Evolutionary conservation across 2,888 invertebrate genomes (phyloP), one percentile per base, ranked within the genome.

Genomic region (Bombylius major): DNA sequence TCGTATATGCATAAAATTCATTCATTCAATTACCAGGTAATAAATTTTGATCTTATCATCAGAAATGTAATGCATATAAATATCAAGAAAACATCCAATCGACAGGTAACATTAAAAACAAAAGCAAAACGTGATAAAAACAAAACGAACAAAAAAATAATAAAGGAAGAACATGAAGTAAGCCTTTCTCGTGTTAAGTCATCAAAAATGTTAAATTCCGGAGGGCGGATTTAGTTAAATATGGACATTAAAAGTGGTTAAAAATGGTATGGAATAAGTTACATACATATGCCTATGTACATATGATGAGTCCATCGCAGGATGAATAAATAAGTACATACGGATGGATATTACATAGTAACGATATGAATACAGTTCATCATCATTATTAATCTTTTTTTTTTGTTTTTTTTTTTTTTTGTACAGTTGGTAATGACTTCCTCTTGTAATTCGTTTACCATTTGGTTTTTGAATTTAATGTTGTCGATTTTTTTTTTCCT

Each of bases 1-100:
- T n/a, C n/a, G n/a, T n/a, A 23, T 23, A 23, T 23, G 23, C 23
- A 23, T 23, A 3, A 42, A 36, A 9, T 42, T 11, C 39, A 42
- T 42, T 11, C 39, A 42, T 55, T 55, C 55, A 55, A 55, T 55
- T 55, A 55, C 51, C 51, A 55, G 55, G 47, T 51, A 47, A 47
- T 55, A 55, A 55, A 55, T 55, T 55, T 51, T 32, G 55, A 55
- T 55, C 55, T 55, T 55, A 55, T 55, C 55, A n/a, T 47, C 39
- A 42, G 11, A 42, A 51, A 51, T 55, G 51, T 55, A 55, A 55
- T 55, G 55, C 55, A 55, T 55, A 55, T 51, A 55, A 55, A 55
- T 55, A 51, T 55, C 47, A 36, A 55, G 51, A 51, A 47, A 55
- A 51, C 55, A 55, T 55, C 55, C 55, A 55, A 55, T 55, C 55